phyloP scores from a whole-genome alignment of 1,140 invertebrate genomes.

The Microplitis demolitor region DNA sequence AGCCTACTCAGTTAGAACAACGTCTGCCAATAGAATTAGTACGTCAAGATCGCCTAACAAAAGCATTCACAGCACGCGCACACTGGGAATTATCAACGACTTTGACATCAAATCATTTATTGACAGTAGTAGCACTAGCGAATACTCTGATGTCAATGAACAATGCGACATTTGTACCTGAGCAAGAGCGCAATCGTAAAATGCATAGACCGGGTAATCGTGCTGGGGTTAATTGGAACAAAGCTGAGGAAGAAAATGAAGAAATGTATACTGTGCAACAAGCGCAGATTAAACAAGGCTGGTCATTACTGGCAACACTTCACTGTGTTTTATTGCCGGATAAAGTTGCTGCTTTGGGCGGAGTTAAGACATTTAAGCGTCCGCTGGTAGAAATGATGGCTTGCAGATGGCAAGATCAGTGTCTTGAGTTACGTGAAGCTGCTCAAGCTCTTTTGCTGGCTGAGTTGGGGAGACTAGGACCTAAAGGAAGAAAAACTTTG shows the following conservation, averaged over 20 bases:
- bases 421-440: conserved; percentile 91
- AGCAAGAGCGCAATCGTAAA: conserved; percentile 79
- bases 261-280: conserved; percentile 84
- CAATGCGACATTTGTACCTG: conserved; percentile 88
- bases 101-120: conserved; percentile 92
- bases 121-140: conserved; percentile 91
- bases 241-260: conserved; percentile 78
- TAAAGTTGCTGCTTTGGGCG: conserved; percentile 73
- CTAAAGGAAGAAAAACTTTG: conserved; percentile 88
- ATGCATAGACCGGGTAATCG: conserved; percentile 65
- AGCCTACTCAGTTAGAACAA: conserved; percentile 63
- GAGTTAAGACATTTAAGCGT: conserved; percentile 83
- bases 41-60: conserved; percentile 76
- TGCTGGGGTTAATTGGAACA: conserved; percentile 66
- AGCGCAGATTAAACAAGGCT: conserved; percentile 93
- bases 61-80: conserved; percentile 81
- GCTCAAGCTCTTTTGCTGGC: conserved; percentile 94
- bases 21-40: conserved; percentile 77
- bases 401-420: conserved; percentile 97
- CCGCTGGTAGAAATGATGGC: conserved; percentile 97
- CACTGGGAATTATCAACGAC: conserved; percentile 97
- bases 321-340: conserved; percentile 97
- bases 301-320: conserved; percentile 92
- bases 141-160: conserved; percentile 99
- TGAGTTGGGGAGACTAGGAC: conserved; percentile 87